These are phyloP conservation scores for Drosophila subquinaria DNA, from an alignment of 2,888 invertebrate species.

Conservation along the genomic window DNA sequence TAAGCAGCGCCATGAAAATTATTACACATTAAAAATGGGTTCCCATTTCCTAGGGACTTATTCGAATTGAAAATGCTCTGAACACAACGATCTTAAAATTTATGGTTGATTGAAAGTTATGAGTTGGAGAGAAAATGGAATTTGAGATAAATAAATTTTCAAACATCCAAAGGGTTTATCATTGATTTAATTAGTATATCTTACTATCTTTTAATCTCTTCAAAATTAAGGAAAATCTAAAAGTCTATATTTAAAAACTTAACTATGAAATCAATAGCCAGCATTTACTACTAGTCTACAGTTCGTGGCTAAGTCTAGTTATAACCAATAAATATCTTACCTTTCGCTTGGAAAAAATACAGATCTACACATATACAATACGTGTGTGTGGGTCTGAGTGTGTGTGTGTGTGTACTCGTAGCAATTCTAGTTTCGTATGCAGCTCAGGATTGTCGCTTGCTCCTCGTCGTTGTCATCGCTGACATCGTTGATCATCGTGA, in stretches of 20 bases:
- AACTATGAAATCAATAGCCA: not conserved
- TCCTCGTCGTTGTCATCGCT: constrained; percentile 76
- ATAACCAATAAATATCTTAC: constrained; percentile 13
- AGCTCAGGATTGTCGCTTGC: constrained; percentile 81
- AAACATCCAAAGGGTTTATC: not conserved
- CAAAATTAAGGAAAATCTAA: not conserved
- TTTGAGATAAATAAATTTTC: not conserved
- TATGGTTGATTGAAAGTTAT: not conserved
- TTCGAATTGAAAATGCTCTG: constrained; percentile 38
- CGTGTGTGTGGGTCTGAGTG: not conserved
- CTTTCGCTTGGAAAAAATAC: constrained; percentile 3
- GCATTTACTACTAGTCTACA: not conserved
- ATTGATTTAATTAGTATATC: not conserved
- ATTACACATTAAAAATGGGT: constrained; percentile 49
- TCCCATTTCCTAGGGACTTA: not conserved
- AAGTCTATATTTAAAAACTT: not conserved
- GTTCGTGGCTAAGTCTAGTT: not conserved
- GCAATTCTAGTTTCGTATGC: constrained; percentile 72
- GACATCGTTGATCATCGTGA: constrained; percentile 78
- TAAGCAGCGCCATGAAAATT: constrained; percentile 49
- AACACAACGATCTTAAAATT: not conserved
- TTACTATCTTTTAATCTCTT: not conserved
- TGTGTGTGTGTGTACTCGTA: constrained; percentile 10
- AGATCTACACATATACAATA: not conserved
- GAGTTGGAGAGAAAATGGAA: not conserved